phyloP scores from a whole-genome alignment of 2,888 invertebrate genomes.

The Rhaphigaster nebulosa region DNA sequence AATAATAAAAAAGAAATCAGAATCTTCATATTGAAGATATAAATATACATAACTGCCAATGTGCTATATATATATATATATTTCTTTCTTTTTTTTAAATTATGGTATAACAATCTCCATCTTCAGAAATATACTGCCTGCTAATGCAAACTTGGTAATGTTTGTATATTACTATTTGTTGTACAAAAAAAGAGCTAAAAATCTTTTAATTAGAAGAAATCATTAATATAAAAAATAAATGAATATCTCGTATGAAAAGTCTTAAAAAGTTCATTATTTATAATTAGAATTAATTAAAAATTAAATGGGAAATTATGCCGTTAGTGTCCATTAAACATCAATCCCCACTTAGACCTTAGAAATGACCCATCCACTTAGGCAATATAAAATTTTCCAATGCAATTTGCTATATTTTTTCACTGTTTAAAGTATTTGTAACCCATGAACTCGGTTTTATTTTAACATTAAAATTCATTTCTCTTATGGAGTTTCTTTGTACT shows the following conservation, averaged over 20 bases:
- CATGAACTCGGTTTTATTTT: not conserved
- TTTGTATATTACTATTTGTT: not conserved
- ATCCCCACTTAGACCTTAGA: not conserved
- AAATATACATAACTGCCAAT: not conserved
- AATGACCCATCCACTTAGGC: not conserved
- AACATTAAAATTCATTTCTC: not conserved
- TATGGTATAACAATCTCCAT: not conserved
- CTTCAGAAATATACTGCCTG: not conserved
- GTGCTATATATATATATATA: too few species aligned
- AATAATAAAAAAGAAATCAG: not conserved
- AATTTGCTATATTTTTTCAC: not conserved
- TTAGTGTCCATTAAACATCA: not conserved
- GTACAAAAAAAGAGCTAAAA: too few species aligned
- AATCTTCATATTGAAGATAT: slow-evolving; percentile 24
- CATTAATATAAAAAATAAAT: not conserved
- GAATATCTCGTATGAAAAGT: not conserved
- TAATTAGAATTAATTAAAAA: not conserved
- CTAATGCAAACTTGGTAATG: not conserved
- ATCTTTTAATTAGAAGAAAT: too few species aligned
- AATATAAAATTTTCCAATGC: not conserved
- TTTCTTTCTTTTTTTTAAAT: not conserved
- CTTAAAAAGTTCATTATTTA: not conserved
- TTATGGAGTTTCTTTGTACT: not conserved
- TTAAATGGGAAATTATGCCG: not conserved
- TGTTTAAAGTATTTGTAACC: too few species aligned